Conservation (phyloP, 2,888 invertebrate species). For the Apantesis nais region DNA sequence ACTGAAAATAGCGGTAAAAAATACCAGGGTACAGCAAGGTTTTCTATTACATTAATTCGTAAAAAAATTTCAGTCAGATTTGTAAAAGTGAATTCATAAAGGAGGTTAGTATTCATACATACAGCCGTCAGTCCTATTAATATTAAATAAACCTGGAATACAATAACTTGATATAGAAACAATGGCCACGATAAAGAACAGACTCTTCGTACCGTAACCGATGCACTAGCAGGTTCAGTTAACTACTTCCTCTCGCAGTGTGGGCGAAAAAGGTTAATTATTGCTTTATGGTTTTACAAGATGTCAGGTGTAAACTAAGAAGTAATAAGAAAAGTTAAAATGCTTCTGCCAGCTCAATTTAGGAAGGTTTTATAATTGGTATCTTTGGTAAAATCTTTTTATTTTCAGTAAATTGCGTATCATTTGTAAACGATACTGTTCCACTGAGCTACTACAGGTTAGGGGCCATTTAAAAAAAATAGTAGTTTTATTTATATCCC, state of each 20-base stretch:
- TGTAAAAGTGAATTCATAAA: not conserved
- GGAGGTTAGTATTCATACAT: not conserved
- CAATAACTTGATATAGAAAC: slow-evolving; percentile 34
- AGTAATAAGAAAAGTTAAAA: not conserved
- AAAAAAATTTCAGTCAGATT: not conserved
- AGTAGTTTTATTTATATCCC: too few relatives aligned
- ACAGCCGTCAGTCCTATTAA: slow-evolving; percentile 6
- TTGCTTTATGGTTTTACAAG: slow-evolving; percentile 6
- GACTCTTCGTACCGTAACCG: slow-evolving; percentile 61
- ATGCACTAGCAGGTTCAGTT: slow-evolving; percentile 51
- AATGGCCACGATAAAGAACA: slow-evolving; percentile 56
- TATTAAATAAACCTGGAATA: slow-evolving; percentile 19
- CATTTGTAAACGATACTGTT: too few relatives aligned
- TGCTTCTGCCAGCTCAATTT: not conserved
- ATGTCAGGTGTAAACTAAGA: slow-evolving; percentile 1
- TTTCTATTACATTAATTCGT: not conserved
- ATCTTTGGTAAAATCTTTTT: not conserved
- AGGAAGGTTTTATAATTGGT: slow-evolving; percentile 1
- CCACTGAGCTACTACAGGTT: not conserved
- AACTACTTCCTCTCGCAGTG: slow-evolving; percentile 59
- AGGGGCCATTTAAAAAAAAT: too few relatives aligned
- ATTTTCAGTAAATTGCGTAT: not conserved
- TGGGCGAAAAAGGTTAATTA: slow-evolving; percentile 25
- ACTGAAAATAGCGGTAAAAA: not conserved
- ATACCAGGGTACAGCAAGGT: not conserved